These are phyloP conservation scores for Aplocera efformata DNA, from an alignment of 2,888 invertebrate genomes.

Conservation along the genomic window DNA sequence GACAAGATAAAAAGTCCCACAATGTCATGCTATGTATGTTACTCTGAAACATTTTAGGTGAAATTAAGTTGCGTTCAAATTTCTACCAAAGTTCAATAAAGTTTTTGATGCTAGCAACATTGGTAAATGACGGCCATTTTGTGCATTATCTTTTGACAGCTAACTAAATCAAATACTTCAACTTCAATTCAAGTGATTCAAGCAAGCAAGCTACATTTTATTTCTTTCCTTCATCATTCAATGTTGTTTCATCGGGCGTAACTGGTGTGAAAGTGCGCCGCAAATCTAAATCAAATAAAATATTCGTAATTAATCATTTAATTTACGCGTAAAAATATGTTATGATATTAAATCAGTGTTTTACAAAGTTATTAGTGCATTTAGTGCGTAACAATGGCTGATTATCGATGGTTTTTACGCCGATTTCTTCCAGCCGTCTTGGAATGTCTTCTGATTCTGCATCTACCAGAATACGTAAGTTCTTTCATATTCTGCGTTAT, in stretches of 20 bases:
- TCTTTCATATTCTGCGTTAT: slow-evolving; percentile 25
- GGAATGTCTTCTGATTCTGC: slow-evolving; percentile 55
- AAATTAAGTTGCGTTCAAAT: too few species aligned
- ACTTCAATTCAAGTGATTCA: too few species aligned
- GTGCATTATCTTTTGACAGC: too few species aligned
- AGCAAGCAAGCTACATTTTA: too few species aligned
- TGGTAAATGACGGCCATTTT: too few species aligned
- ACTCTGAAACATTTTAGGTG: too few species aligned
- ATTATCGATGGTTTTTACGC: slow-evolving; percentile 40
- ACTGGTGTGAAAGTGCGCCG: slow-evolving; percentile 16
- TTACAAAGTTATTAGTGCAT: slow-evolving; percentile 40
- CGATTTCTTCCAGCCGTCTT: slow-evolving; percentile 52
- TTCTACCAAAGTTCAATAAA: too few species aligned
- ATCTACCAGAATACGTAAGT: slow-evolving; percentile 62
- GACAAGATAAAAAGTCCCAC: too few species aligned
- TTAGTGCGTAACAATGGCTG: slow-evolving; percentile 53
- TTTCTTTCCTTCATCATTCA: too few species aligned
- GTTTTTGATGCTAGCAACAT: too few species aligned
- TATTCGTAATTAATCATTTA: slow-evolving; percentile 4
- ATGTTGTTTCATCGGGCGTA: slow-evolving; percentile 20
- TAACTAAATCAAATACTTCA: too few species aligned
- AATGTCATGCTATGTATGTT: too few species aligned
- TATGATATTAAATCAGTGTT: slow-evolving; percentile 49
- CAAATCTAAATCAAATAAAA: slow-evolving; percentile 1
- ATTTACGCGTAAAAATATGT: slow-evolving; percentile 46